Evolutionary conservation across 2,797 vertebrate genomes (phyloP).

Genomic region (Megaceryle alcyon): DNA sequence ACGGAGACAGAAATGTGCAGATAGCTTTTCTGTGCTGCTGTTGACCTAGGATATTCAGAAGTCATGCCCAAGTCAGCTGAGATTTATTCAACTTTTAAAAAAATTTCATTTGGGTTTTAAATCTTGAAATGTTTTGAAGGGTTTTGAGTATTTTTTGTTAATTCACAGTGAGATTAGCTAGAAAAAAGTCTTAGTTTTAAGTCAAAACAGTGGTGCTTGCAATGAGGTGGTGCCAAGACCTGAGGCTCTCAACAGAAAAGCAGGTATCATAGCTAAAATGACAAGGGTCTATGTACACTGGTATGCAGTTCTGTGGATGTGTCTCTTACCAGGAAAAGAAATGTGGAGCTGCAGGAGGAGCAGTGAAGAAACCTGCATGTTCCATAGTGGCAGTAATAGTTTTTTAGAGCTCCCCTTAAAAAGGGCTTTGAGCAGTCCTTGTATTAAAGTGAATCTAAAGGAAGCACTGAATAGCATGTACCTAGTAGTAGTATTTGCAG

Average conservation of each 20-base stretch:
- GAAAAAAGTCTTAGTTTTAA: background rate
- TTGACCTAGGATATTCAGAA: background rate
- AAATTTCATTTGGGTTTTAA: background rate
- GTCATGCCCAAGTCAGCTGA: background rate
- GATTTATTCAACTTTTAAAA: background rate
- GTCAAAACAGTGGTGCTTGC: background rate
- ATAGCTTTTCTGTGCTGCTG: background rate
- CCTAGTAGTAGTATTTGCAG: background rate
- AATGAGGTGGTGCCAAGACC: background rate
- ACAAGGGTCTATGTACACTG: fast-evolving
- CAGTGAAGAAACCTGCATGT: background rate
- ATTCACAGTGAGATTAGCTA: background rate
- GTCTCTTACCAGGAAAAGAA: background rate
- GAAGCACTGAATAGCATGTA: background rate
- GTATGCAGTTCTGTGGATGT: background rate
- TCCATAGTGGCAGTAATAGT: background rate
- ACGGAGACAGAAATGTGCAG: background rate
- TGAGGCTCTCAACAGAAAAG: background rate
- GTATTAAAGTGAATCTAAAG: background rate
- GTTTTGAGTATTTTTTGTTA: background rate
- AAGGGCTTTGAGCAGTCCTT: background rate
- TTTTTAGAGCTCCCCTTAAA: background rate
- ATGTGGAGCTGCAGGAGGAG: background rate
- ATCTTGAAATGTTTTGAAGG: background rate
- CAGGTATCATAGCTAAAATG: background rate